Base-by-base conservation (phyloP, 2,113 vertebrate species). In the Myocastor coypus region DNA sequence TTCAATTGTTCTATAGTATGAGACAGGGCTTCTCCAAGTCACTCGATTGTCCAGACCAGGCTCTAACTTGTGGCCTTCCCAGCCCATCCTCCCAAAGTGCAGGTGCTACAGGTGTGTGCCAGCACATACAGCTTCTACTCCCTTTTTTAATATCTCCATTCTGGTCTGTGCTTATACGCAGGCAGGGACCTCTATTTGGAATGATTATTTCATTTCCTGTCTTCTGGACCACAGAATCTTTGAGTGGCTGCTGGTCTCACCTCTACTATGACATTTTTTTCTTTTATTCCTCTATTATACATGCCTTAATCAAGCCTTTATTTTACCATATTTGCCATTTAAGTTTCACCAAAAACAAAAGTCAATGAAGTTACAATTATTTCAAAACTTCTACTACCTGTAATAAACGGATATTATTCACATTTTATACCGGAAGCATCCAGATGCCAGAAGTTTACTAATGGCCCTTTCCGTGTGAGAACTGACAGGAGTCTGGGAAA, bases 301-400 rank as follows among this genome's bases (percentile, higher is more conserved):
- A 4, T 80, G 69, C 34, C 50, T 90, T 78, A 69, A 34, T 69
- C 3, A 55, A 89, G 66, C 0, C 3, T 83, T 93, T 75, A 6
- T 88, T 93, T 88, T 91, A 64, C 12, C 40, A 63, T 52, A 73
- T 77, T 69, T 89, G 46, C 19, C 84, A 83, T 83, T 95, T 64
- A 84, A 91, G 83, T 82, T 95, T 81, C 63, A 30, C n/a, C 8
- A 14, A 81, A 87, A 87, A 37, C 16, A 73, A 61, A 89, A 71
- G n/a, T 34, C 20, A 73, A 5, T 13, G 82, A 17, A 0, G 1
- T 71, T 40, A 0, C 46, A 80, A 40, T 86, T 83, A n/a, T 55
- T 78, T 96, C 3, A 20, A 75, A 89, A 52, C 75, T 63, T 77
- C 30, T 83, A 85, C 82, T 5, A 37, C 0, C 40, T 83, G 83